A percentile compares a stretch with the other conserved stretches of the same genome.
phyloP scores from a whole-genome alignment of 2,888 invertebrate species.

The Leptopterna dolabrata region DNA sequence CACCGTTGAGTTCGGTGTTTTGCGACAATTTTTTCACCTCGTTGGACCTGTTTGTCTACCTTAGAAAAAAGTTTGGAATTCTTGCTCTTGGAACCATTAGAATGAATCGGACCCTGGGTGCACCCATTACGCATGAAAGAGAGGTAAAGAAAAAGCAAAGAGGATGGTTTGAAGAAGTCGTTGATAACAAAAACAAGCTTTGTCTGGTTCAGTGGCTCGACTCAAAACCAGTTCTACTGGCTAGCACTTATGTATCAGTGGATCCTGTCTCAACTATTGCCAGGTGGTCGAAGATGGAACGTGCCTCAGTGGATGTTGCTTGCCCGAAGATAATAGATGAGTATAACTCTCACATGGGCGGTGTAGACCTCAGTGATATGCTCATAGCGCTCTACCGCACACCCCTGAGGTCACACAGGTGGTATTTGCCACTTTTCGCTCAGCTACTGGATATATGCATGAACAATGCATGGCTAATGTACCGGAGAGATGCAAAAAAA shows the following conservation, averaged over 20 bases:
- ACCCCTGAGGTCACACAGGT: constrained; percentile 12
- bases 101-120: constrained; percentile 52
- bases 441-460: constrained; percentile 31
- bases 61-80: constrained; percentile 57
- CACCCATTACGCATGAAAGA: constrained; percentile 56
- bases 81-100: constrained; percentile 57
- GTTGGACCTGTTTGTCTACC: constrained; percentile 46
- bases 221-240: constrained; percentile 61
- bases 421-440: constrained; percentile 27
- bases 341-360: constrained; percentile 38
- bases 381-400: background rate
- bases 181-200: constrained; percentile 57
- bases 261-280: constrained; percentile 54
- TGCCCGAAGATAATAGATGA: constrained; percentile 32
- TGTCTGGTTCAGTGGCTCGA: constrained; percentile 61
- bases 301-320: background rate
- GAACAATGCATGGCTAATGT: constrained; percentile 31
- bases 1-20: background rate
- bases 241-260: constrained; percentile 57
- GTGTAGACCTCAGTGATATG: constrained; percentile 32
- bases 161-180: constrained; percentile 32
- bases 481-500: no score
- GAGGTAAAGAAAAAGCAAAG: constrained; percentile 32
- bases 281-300: constrained; percentile 47
- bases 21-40: constrained; percentile 62